A percentile compares a stretch with the other conserved stretches of the same genome.
Evolutionary conservation across 2,797 vertebrate species (phyloP).

Genomic region (Acestrorhynchus altus): DNA sequence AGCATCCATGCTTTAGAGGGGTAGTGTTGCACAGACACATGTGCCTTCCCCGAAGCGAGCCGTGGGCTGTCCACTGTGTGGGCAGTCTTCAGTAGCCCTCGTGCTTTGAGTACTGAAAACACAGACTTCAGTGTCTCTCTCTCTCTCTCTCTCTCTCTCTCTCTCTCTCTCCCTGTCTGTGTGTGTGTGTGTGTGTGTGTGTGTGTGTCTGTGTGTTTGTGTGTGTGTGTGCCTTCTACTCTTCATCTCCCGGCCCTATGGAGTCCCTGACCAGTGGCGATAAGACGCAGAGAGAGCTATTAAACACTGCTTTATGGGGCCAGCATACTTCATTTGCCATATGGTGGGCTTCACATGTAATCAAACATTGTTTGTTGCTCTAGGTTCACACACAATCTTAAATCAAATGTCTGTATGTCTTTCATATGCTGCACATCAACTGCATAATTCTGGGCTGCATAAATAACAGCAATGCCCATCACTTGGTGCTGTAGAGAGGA

Average conservation of each 20-base stretch:
- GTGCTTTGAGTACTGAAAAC: conserved; percentile 48
- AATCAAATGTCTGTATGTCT: not conserved
- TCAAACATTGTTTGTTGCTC: conserved; percentile 7
- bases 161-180: too few relatives aligned
- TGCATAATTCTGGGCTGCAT: not conserved
- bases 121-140: conserved; percentile 43
- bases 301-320: conserved; percentile 40
- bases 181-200: too few relatives aligned
- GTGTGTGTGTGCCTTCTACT: conserved; percentile 22
- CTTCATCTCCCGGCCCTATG: conserved; percentile 36
- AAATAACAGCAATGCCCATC: not conserved
- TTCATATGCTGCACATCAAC: not conserved
- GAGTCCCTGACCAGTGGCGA: conserved; percentile 40
- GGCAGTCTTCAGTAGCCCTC: conserved; percentile 46
- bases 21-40: conserved; percentile 37
- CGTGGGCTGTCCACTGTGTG: conserved; percentile 55
- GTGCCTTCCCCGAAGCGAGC: conserved; percentile 51
- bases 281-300: conserved; percentile 35
- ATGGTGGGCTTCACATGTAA: not conserved
- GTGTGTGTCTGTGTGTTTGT: too few relatives aligned
- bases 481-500: not conserved
- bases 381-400: not conserved
- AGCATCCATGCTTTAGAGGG: conserved; percentile 38
- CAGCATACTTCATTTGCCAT: conserved; percentile 13
- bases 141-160: too few relatives aligned